phyloP scores from a whole-genome alignment of 2,113 vertebrate genomes.

The Centropus unirufus region DNA sequence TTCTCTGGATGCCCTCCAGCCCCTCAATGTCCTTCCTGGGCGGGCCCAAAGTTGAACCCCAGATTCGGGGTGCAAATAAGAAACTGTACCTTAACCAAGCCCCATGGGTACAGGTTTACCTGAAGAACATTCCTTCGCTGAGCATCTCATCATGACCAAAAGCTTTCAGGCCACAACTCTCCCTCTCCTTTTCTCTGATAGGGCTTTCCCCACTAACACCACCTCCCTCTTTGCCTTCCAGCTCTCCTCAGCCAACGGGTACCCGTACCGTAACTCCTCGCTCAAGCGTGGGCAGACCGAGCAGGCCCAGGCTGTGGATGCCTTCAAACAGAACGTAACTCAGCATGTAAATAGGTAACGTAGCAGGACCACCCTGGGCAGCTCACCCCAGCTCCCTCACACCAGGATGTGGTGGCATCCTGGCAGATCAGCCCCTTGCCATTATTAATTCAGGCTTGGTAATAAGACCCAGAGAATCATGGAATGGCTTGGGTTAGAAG shows the following conservation, averaged over 20 bases:
- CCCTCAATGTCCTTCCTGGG: too few relatives aligned
- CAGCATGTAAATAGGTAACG: constrained; percentile 68
- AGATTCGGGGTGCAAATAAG: not conserved
- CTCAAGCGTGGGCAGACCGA: constrained; percentile 63
- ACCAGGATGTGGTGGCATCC: not conserved
- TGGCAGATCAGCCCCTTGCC: not conserved
- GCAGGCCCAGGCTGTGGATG: constrained; percentile 48
- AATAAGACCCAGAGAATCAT: not conserved
- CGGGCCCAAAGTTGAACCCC: too few relatives aligned
- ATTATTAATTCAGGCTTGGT: not conserved
- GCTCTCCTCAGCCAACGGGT: constrained; percentile 84
- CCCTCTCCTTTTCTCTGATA: fast-evolving
- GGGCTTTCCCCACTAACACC: not conserved
- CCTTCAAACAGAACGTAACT: constrained; percentile 60
- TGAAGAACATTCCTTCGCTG: not conserved
- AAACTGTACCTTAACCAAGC: not conserved
- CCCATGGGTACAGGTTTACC: not conserved
- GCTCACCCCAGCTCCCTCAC: not conserved
- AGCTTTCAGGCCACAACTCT: not conserved
- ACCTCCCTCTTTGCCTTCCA: constrained; percentile 21
- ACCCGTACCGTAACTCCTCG: constrained; percentile 66
- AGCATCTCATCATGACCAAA: not conserved
- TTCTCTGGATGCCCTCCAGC: too few relatives aligned
- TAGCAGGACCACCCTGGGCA: fast-evolving
- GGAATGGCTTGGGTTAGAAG: too few relatives aligned